phyloP scores from a whole-genome alignment of 2,113 vertebrate genomes.

The Ptilorrhoa leucosticta region DNA sequence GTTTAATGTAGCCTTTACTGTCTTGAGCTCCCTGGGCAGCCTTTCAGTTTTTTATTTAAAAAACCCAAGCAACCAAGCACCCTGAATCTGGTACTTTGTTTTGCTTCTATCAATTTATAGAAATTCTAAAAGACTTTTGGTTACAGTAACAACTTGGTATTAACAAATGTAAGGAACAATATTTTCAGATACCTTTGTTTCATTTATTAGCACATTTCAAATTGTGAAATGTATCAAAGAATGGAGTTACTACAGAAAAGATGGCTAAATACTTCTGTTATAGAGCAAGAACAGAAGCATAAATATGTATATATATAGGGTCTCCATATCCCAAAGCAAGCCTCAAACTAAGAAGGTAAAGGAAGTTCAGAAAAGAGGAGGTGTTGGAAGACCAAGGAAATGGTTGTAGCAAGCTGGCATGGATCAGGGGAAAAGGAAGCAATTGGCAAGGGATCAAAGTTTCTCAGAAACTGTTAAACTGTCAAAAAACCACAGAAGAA shows the following conservation, averaged over 20 bases:
- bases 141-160: neutral
- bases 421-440: neutral
- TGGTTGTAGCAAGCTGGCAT: neutral
- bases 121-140: neutral
- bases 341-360: neutral
- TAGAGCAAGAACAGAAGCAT: neutral
- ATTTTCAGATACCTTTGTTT: neutral
- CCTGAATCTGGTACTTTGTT: neutral
- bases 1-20: accelerated
- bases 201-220: neutral
- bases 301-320: neutral
- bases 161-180: neutral
- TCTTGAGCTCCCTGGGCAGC: neutral
- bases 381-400: neutral
- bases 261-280: neutral
- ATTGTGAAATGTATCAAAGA: neutral
- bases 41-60: neutral
- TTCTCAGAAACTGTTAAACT: neutral
- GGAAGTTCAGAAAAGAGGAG: neutral
- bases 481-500: neutral
- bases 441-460: slow-evolving; percentile 19
- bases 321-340: neutral
- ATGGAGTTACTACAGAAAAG: neutral
- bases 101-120: neutral
- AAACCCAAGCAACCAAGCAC: neutral